A percentile compares a stretch with the other conserved stretches of the same genome.
phyloP scores from a whole-genome alignment of 1,140 invertebrate species.

The Vanessa tameamea region DNA sequence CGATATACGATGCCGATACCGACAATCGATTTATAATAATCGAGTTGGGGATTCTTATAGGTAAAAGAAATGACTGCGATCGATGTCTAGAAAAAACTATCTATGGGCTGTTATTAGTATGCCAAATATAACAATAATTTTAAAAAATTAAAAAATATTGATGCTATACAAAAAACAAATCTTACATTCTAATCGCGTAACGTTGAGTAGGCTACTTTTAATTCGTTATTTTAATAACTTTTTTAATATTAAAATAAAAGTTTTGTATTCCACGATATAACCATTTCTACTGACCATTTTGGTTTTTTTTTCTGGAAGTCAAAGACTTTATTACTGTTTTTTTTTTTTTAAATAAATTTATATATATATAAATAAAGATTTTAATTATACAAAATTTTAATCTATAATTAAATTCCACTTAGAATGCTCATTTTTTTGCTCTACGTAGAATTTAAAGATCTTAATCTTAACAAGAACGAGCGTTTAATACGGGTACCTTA shows the following conservation, averaged over 20 bases:
- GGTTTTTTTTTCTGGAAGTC: too few species aligned
- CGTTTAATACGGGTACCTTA: neutral
- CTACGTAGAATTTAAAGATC: neutral
- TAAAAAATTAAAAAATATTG: neutral
- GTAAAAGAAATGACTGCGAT: conserved; percentile 20
- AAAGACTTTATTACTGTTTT: too few species aligned
- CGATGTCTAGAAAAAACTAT: conserved; percentile 10
- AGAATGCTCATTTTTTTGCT: neutral
- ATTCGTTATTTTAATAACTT: too few species aligned
- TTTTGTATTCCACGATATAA: too few species aligned
- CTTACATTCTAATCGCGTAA: neutral
- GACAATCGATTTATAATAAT: conserved; percentile 61
- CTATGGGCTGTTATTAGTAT: conserved; percentile 13
- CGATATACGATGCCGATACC: conserved; percentile 48
- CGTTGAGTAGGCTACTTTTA: neutral
- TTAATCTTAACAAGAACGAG: neutral
- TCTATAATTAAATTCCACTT: neutral
- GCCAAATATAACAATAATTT: conserved; percentile 2
- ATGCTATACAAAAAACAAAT: neutral
- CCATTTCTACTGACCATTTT: too few species aligned
- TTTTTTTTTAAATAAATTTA: too few species aligned
- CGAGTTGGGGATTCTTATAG: conserved; percentile 35
- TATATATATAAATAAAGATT: too few species aligned
- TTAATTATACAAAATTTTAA: neutral
- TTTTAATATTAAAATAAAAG: too few species aligned